A percentile compares a stretch with the other conserved stretches of the same genome.
These are phyloP conservation scores for Agrenia bidenticulata DNA, from an alignment of 2,888 invertebrate genomes.

Conservation along the genomic window DNA sequence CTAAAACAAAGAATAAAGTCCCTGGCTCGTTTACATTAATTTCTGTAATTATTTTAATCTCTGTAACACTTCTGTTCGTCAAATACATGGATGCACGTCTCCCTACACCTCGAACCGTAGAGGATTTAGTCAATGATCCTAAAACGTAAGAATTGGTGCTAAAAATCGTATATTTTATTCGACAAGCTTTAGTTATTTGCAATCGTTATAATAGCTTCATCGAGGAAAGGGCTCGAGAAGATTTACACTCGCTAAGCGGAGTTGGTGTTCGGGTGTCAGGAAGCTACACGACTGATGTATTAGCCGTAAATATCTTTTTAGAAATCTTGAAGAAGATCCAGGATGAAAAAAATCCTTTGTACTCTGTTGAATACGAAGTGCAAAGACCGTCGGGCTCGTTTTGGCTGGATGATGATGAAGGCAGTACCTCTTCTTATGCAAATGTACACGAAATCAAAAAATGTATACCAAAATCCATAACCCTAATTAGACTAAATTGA, in stretches of 20 bases:
- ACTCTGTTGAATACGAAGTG: slow-evolving; percentile 61
- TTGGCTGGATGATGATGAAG: slow-evolving; percentile 72
- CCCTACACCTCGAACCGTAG: slow-evolving; percentile 31
- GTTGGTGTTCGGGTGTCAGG: slow-evolving; percentile 75
- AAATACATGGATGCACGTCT: slow-evolving; percentile 45
- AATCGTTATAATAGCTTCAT: slow-evolving; percentile 66
- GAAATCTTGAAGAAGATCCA: slow-evolving; percentile 54
- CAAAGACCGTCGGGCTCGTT: slow-evolving; percentile 74
- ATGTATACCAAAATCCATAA: not conserved
- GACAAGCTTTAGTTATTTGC: no score
- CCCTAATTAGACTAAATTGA: no score
- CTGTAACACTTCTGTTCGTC: slow-evolving; percentile 30
- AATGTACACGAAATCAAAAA: slow-evolving; percentile 27
- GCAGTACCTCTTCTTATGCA: slow-evolving; percentile 79
- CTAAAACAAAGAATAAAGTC: slow-evolving; percentile 8
- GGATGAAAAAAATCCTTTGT: slow-evolving; percentile 22
- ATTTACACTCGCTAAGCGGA: slow-evolving; percentile 64
- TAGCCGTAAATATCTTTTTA: slow-evolving; percentile 55
- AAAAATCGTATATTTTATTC: no score
- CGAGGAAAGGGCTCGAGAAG: slow-evolving; percentile 67
- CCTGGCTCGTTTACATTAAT: slow-evolving; percentile 26
- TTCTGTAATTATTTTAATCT: slow-evolving; percentile 23
- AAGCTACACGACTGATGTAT: slow-evolving; percentile 76
- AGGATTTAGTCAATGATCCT: slow-evolving; percentile 33
- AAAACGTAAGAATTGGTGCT: slow-evolving; percentile 23